Evolutionary conservation across 2,888 invertebrate genomes (phyloP), one percentile per base, ranked within the genome.

Genomic region (Caenorhabditis doughertyi): DNA sequence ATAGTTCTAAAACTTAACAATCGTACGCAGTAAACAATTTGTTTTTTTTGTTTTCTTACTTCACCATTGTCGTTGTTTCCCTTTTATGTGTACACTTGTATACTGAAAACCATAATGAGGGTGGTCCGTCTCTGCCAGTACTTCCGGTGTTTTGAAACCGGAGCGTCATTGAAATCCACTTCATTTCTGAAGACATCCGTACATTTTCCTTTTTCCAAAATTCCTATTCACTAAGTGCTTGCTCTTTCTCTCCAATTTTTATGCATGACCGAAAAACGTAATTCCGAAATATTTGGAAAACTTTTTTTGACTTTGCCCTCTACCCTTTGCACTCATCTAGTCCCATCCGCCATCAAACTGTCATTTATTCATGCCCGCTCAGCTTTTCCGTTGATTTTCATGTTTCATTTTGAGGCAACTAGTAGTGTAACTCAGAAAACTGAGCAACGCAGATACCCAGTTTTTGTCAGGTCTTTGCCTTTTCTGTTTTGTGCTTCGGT

Each of bases 121-220:
- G 62, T 62, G 77, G 77, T 53, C 49, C 49, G 4, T 9, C 55
- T n/a, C 53, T 21, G 32, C 68, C 47, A 51, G 60, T 77, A 77
- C 68, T 77, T 77, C 77, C 77, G 77, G 77, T 77, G 77, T 77
- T 77, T 77, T 77, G 77, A 77, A 77, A 77, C 62, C 77, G 77
- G 77, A 77, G 77, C 68, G 68, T 68, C 68, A 51, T 67, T 60
- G 60, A 68, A 76, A 58, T 76, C 68, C 77, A 77, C 77, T 68
- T 77, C 77, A 77, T 77, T 68, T 77, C 51, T 68, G 44, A 70
- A 77, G 67, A 58, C 77, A 68, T 77, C 77, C 68, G 77, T 68
- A 77, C 77, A 77, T 60, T 68, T 64, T 64, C n/a, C 23, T 27
- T 32, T 67, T 47, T 49, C 47, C 18, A 27, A 68, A 76, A 51